A percentile compares a stretch with the other conserved stretches of the same genome.
Evolutionary conservation across 2,888 invertebrate species (phyloP).

Genomic region (Leucania comma): DNA sequence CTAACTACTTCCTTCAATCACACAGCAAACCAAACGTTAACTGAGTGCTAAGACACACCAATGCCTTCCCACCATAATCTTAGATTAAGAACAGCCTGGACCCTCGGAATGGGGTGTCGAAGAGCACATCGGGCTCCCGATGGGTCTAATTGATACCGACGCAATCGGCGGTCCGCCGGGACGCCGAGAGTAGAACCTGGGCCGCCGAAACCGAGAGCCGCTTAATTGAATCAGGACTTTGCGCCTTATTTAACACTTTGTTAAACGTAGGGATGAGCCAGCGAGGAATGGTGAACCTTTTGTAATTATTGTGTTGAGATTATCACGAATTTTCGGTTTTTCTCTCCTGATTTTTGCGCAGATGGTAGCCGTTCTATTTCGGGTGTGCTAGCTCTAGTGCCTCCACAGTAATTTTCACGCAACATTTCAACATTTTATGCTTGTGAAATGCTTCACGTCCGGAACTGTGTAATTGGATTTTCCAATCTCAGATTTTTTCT

Average conservation of each 20-base stretch:
- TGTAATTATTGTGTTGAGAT: conserved; percentile 6
- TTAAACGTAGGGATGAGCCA: conserved; percentile 12
- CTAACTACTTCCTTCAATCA: neutral
- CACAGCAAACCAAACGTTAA: neutral
- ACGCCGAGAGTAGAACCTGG: conserved; percentile 6
- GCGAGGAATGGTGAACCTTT: neutral
- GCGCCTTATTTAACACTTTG: conserved; percentile 28
- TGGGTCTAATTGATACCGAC: conserved; percentile 49
- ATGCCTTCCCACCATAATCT: conserved; percentile 14
- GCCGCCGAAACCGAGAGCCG: conserved; percentile 14
- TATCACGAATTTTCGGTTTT: neutral
- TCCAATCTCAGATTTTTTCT: neutral
- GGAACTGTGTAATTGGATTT: neutral
- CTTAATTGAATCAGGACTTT: conserved; percentile 41
- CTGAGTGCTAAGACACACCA: neutral
- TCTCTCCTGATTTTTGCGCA: neutral
- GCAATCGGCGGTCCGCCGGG: conserved; percentile 22
- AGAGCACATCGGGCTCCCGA: conserved; percentile 42
- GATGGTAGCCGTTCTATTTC: neutral
- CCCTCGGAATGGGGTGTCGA: conserved; percentile 17
- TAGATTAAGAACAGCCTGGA: conserved; percentile 31
- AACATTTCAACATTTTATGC: neutral
- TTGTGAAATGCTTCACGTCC: neutral
- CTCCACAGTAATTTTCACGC: neutral
- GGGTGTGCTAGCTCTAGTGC: neutral